These are phyloP conservation scores for Coptodon rendalli DNA, from an alignment of 2,113 vertebrate genomes.

Conservation along the genomic window DNA sequence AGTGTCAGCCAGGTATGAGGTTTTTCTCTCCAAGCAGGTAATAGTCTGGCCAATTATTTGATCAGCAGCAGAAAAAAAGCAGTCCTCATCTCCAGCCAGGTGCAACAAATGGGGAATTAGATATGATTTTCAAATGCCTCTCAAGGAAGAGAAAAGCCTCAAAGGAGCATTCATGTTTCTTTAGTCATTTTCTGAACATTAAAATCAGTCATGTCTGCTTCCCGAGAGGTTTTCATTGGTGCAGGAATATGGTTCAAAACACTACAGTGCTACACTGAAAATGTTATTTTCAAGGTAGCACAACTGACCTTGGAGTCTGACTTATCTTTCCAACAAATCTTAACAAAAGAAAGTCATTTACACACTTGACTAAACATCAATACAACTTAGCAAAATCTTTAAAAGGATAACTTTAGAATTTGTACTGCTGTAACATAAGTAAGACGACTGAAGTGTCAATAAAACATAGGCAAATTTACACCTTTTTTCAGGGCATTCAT, in stretches of 20 bases:
- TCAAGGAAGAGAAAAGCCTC: not conserved
- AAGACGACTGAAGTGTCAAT: not conserved
- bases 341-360: not conserved
- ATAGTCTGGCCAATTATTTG: constrained; percentile 4
- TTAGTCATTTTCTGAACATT: not conserved
- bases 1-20: not conserved
- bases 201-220: not conserved
- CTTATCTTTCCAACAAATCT: not conserved
- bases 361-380: not conserved
- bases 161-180: not conserved
- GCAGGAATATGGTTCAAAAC: not conserved
- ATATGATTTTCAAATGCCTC: not conserved
- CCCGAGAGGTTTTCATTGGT: not conserved
- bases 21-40: not conserved
- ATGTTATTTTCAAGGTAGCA: not conserved
- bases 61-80: not conserved
- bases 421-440: not conserved
- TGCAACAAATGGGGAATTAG: not conserved
- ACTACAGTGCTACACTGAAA: not conserved
- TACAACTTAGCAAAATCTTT: not conserved
- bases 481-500: not conserved
- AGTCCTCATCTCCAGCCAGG: not conserved
- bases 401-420: not conserved
- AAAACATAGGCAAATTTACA: not conserved
- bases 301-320: not conserved